Conservation (phyloP, 2,113 vertebrate genomes). For the Caretta caretta region DNA sequence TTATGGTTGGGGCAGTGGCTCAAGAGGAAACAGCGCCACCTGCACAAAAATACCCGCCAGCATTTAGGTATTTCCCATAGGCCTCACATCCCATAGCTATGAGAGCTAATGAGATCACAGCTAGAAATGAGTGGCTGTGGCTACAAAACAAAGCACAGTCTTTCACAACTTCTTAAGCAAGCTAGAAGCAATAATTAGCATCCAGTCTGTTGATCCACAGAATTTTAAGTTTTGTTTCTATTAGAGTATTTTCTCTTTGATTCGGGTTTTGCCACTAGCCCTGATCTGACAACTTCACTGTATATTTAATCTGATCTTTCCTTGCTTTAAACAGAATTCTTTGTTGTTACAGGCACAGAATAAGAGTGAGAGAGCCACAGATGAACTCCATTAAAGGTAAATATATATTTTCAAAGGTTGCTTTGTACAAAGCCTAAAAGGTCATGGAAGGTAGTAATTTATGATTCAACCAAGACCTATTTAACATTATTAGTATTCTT, state of each 20-base stretch:
- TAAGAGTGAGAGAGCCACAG: background rate
- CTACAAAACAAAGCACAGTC: background rate
- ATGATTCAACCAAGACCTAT: background rate
- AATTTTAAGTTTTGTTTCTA: background rate
- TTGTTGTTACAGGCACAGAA: background rate
- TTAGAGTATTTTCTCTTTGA: background rate
- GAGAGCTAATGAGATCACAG: background rate
- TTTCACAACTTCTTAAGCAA: background rate
- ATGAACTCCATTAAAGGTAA: fast-evolving
- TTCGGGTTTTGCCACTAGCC: fast-evolving
- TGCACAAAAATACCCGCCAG: background rate
- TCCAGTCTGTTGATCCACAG: background rate
- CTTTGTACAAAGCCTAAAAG: background rate
- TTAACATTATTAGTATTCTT: background rate
- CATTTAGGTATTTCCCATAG: background rate
- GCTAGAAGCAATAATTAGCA: background rate
- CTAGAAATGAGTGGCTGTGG: background rate
- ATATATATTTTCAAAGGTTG: background rate
- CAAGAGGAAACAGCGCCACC: background rate
- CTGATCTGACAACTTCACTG: background rate
- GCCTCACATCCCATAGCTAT: background rate
- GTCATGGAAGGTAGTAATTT: background rate
- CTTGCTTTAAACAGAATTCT: background rate
- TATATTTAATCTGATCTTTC: background rate
- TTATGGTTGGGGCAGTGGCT: background rate